phyloP scores from a whole-genome alignment of 2,888 invertebrate species.

The Desoria tigrina region DNA sequence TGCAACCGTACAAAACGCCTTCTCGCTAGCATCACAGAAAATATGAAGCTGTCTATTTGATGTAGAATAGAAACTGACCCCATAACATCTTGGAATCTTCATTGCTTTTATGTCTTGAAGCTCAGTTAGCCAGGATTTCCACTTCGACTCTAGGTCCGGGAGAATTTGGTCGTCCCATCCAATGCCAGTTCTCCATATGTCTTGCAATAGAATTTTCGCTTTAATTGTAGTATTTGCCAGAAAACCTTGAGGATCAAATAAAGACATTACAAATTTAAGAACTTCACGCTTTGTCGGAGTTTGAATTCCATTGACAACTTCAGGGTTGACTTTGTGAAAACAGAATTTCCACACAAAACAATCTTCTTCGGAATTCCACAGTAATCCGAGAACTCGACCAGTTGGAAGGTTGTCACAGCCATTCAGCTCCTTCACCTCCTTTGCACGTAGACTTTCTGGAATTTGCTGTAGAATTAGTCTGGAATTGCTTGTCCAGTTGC shows the following conservation, averaged over 20 bases:
- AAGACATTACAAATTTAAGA: no score
- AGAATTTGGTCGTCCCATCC: slow-evolving; percentile 53
- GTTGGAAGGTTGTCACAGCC: not conserved
- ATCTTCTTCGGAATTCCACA: slow-evolving; percentile 21
- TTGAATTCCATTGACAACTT: slow-evolving; percentile 10
- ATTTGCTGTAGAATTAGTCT: not conserved
- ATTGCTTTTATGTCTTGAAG: slow-evolving; percentile 11
- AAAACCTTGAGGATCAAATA: slow-evolving; percentile 55
- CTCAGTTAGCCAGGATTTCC: slow-evolving; percentile 34
- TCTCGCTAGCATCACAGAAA: slow-evolving; percentile 42
- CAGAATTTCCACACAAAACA: slow-evolving; percentile 19
- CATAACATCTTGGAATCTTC: slow-evolving; percentile 26
- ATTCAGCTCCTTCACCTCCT: not conserved
- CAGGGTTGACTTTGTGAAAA: not conserved
- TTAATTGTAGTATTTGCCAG: slow-evolving; percentile 47
- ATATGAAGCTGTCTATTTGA: slow-evolving; percentile 32
- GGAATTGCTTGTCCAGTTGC: slow-evolving; percentile 22
- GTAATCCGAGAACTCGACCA: slow-evolving; percentile 31
- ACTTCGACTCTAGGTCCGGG: not conserved
- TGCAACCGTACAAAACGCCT: slow-evolving; percentile 33
- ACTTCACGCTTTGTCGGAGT: slow-evolving; percentile 53
- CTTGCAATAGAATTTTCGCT: slow-evolving; percentile 53
- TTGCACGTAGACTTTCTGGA: no score
- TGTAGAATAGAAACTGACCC: not conserved
- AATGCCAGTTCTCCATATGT: slow-evolving; percentile 50